Percentiles rank a stretch among this genome's conserved stretches.
These are phyloP conservation scores for Hypena proboscidalis DNA, from an alignment of 2,888 invertebrate genomes.

Conservation along the genomic window DNA sequence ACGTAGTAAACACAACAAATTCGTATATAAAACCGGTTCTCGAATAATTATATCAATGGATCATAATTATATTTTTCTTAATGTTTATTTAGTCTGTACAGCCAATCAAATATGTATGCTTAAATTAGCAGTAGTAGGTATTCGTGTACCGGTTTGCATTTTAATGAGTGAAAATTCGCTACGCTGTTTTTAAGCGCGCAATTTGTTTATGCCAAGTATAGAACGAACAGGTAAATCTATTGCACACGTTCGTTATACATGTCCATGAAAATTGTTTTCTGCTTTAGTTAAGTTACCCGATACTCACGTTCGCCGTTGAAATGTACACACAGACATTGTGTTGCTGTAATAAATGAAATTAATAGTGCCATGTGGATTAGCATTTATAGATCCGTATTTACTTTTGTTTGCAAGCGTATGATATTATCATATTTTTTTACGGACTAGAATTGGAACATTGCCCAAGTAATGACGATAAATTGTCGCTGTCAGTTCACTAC, in stretches of 20 bases:
- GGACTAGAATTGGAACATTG: background rate
- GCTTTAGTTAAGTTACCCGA: too few species aligned
- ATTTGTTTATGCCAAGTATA: slow-evolving; percentile 33
- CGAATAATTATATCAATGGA: background rate
- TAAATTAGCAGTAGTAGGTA: slow-evolving; percentile 23
- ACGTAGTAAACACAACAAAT: background rate
- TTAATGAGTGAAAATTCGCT: slow-evolving; percentile 19
- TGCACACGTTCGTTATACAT: background rate
- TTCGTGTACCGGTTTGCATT: slow-evolving; percentile 27
- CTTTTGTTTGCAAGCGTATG: background rate
- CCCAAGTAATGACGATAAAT: slow-evolving; percentile 6
- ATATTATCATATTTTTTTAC: slow-evolving; percentile 2
- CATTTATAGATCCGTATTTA: background rate
- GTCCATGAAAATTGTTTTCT: too few species aligned
- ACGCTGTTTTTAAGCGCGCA: slow-evolving; percentile 28
- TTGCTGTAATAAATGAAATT: too few species aligned
- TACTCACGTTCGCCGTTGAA: too few species aligned
- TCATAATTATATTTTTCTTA: slow-evolving; percentile 4
- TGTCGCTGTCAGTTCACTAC: background rate
- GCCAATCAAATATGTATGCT: slow-evolving; percentile 23
- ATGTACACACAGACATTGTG: too few species aligned
- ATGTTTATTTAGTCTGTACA: slow-evolving; percentile 8
- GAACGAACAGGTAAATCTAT: background rate
- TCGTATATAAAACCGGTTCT: background rate
- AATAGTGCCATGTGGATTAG: background rate